Evolutionary conservation across 2,888 invertebrate species (phyloP).

Genomic region (Tipula confusa): DNA sequence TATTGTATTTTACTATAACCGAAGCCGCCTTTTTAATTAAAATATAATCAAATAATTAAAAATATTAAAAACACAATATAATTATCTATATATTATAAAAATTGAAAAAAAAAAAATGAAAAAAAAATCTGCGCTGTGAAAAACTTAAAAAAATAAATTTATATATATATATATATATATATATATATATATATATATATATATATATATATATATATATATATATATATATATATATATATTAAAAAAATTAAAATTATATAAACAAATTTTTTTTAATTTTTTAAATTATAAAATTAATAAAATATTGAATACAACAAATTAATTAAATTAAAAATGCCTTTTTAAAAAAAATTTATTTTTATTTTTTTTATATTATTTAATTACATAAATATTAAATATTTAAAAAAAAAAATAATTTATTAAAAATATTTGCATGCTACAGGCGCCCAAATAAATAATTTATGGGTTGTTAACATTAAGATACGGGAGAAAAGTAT

Average conservation of each 20-base stretch:
- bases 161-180: no score
- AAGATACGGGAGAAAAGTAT: not conserved
- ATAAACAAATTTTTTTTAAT: constrained; percentile 14
- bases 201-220: no score
- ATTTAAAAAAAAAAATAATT: not conserved
- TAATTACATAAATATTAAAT: constrained; percentile 1
- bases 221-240: no score
- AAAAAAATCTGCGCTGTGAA: constrained; percentile 20
- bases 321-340: constrained; percentile 12
- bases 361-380: not conserved
- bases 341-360: not conserved
- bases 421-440: not conserved
- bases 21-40: constrained; percentile 16
- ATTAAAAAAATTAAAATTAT: not conserved
- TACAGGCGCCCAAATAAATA: not conserved
- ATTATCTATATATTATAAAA: not conserved
- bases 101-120: not conserved
- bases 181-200: no score
- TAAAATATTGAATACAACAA: constrained; percentile 16
- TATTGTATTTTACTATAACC: constrained; percentile 9
- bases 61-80: not conserved
- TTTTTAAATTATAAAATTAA: constrained; percentile 10
- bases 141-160: not conserved
- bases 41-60: not conserved
- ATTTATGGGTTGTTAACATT: no score